Evolutionary conservation across 2,797 vertebrate species (phyloP), one percentile per base, ranked within the genome.

Genomic region (Synaphobranchus kaupii): DNA sequence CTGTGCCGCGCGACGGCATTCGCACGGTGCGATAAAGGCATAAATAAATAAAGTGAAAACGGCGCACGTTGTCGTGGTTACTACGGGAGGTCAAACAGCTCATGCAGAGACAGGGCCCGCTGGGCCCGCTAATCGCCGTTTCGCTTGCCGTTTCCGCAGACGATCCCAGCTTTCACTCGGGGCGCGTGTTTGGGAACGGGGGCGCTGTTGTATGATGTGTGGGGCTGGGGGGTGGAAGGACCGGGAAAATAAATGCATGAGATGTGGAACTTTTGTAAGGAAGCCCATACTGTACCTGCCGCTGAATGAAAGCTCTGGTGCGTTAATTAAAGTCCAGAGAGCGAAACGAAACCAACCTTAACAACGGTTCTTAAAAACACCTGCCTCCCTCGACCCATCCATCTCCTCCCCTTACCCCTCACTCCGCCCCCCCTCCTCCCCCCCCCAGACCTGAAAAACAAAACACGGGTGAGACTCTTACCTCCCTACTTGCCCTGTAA

Each of bases 401-500:
- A 13, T 7, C 73, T 15, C 5, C 20, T 4, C 17, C 7, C 1
- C 15, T 13, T 9, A 15, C 31, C 15, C 71, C 71, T 2, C 71
- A 5, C 71, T 34, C 68, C 4, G 48, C 1, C 28, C 10, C 6
- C 4, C 2, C 28, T 0, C 3, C 28, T 0, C 1, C 66, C 66
- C 68, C 28, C 60, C 4, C 28, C 17, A 73, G 9, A 58, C 13
- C 10, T 39, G 76, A 48, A 68, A 76, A 17, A 73, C 8, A 58
- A 63, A 44, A 25, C 28, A 88, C 86, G 87, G 90, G 85, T 90
- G 89, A 89, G 88, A 89, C 54, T 86, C 89, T 89, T 89, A 96
- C 95, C 95, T 94, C 96, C 96, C 95, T 95, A 92, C 87, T 92
- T 84, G 83, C 87, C 90, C 94, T 95, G 92, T 86, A 93, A 88